Evolutionary conservation across 2,888 invertebrate species (phyloP).

Genomic region (Drosophila multiciliata): DNA sequence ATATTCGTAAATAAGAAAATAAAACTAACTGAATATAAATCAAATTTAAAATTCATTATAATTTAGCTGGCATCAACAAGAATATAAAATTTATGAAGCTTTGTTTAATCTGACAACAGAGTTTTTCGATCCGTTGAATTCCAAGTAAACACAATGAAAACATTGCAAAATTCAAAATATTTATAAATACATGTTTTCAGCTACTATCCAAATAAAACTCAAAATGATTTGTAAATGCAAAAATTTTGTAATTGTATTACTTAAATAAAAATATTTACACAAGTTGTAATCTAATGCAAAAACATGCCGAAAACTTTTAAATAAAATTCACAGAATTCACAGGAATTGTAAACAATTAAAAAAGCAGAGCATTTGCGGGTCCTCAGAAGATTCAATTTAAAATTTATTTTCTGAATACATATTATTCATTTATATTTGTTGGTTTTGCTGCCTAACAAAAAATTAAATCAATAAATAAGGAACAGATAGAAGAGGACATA

Average conservation of each 20-base stretch:
- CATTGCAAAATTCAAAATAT: neutral
- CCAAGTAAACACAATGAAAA: neutral
- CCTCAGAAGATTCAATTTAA: neutral
- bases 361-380: slow-evolving; percentile 6
- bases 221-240: neutral
- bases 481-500: neutral
- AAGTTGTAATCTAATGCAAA: neutral
- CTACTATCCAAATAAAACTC: neutral
- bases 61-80: neutral
- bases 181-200: neutral
- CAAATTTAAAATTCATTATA: slow-evolving; percentile 1
- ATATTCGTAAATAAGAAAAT: neutral
- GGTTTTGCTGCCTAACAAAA: neutral
- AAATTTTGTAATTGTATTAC: neutral
- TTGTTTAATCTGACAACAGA: neutral
- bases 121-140: neutral
- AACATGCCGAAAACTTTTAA: neutral
- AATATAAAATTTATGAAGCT: neutral
- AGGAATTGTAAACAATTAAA: neutral
- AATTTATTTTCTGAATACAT: slow-evolving; percentile 1
- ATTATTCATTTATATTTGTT: neutral
- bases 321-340: neutral
- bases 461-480: neutral
- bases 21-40: neutral
- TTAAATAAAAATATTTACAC: neutral